These are phyloP conservation scores for Pandemis heparana DNA, from an alignment of 2,888 invertebrate genomes.

Conservation along the genomic window DNA sequence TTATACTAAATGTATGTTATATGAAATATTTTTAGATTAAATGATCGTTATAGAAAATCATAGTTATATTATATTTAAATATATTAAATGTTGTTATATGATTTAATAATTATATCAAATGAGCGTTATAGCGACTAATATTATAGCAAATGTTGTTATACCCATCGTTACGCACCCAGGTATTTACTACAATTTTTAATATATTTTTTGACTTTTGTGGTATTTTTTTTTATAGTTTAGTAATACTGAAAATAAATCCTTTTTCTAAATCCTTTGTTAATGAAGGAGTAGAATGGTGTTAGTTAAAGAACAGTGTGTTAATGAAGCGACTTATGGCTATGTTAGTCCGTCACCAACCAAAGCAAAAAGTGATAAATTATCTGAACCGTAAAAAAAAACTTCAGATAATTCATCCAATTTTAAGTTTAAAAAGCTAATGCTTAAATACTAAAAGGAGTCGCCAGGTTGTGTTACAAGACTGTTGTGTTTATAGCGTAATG, in stretches of 20 bases:
- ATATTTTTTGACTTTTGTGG: too few species aligned
- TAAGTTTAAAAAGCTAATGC: constrained; percentile 12
- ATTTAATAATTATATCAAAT: too few species aligned
- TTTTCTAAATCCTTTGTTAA: neutral
- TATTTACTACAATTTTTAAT: too few species aligned
- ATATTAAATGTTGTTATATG: too few species aligned
- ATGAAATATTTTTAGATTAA: too few species aligned
- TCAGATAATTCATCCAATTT: constrained; percentile 6
- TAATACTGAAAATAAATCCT: neutral
- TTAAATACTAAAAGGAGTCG: constrained; percentile 11
- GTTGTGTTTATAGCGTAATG: neutral
- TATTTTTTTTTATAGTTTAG: too few species aligned
- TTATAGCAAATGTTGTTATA: too few species aligned
- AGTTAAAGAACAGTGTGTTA: constrained; percentile 49
- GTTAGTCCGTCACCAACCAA: constrained; percentile 50
- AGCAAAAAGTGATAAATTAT: constrained; percentile 30
- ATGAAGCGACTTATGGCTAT: constrained; percentile 54
- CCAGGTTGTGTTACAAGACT: constrained; percentile 18
- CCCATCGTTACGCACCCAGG: too few species aligned
- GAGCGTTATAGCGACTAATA: too few species aligned
- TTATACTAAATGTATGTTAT: too few species aligned
- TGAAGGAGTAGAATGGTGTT: constrained; percentile 14
- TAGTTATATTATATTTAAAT: too few species aligned
- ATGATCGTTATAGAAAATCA: too few species aligned
- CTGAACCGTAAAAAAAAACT: neutral